Evolutionary conservation across 2,888 invertebrate species (phyloP).

Genomic region (Tipula lateralis): DNA sequence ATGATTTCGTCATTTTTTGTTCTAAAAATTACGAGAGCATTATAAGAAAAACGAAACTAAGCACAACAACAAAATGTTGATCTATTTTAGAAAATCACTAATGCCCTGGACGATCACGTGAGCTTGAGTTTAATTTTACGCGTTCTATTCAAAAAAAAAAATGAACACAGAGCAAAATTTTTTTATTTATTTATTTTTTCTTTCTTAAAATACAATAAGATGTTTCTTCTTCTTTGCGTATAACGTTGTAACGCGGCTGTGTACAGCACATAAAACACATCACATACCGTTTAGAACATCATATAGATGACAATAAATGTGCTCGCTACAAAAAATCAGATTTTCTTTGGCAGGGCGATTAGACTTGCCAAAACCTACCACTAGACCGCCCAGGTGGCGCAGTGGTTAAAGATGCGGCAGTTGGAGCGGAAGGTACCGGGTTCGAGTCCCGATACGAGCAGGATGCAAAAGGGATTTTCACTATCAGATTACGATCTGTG

Average conservation of each 20-base stretch:
- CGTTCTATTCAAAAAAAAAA: neutral
- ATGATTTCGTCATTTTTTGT: slow-evolving; percentile 11
- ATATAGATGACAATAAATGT: too few species aligned
- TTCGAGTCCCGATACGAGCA: too few species aligned
- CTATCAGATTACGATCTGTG: too few species aligned
- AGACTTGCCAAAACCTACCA: too few species aligned
- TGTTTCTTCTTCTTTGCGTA: neutral
- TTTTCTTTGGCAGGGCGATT: too few species aligned
- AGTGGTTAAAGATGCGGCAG: too few species aligned
- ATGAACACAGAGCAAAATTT: neutral
- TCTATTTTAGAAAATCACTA: slow-evolving; percentile 19
- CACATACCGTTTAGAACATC: neutral
- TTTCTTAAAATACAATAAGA: slow-evolving; percentile 19
- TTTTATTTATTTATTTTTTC: neutral
- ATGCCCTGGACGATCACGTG: slow-evolving; percentile 24
- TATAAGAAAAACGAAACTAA: neutral
- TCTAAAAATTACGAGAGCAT: neutral
- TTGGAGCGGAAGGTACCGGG: too few species aligned
- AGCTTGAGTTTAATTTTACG: neutral
- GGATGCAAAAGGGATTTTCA: too few species aligned
- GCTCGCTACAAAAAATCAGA: too few species aligned
- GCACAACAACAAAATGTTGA: neutral
- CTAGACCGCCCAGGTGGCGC: too few species aligned
- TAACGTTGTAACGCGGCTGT: neutral
- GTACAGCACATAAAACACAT: neutral